Base-by-base conservation (phyloP, 1,140 invertebrate genomes). In the Pseudomyrmex sp. region DNA sequence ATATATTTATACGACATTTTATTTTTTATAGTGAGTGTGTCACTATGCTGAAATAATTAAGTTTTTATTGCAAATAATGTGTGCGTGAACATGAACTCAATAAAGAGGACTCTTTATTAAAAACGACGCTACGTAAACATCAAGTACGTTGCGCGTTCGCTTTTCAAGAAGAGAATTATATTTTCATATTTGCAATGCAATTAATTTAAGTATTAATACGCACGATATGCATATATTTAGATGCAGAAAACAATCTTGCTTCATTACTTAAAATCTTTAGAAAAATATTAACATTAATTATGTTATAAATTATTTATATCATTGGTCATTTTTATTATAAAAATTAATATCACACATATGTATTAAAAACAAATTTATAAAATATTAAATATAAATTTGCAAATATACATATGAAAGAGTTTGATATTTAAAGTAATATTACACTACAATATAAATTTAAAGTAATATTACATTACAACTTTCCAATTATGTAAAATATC, bases 21-120 rank as follows among this genome's bases (percentile, higher is more conserved):
- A 77, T 13, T n/a, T 58, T 9, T 58, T 12, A 58, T 83, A 35
- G 2, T 18, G 18, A 80, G 12, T 76, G 13, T 54, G 26, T 73
- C 8, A 79, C 7, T n/a, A n/a, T n/a, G 12, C 8, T 59, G 23
- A 56, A 56, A 10, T 70, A 80, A 80, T 80, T 50, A n/a, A 15
- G 66, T 61, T 80, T 80, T 80, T 72, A 70, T 80, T 70, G 72
- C 54, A 54, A 80, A 35, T 35, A 7, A 35, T 35, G 66, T 72
- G 20, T 35, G 68, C 44, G 12, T 59, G n/a, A n/a, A 80, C 44
- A 80, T 59, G 44, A 80, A 56, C 15, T 80, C 44, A 50, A 70
- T 80, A 80, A 72, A 80, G 35, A 70, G 12, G 12, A 54, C 54
- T 80, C 66, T 70, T 80, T 59, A 59, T 80, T 70, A 70, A 80